A percentile compares a stretch with the other conserved stretches of the same genome.
phyloP scores from a whole-genome alignment of 2,113 vertebrate genomes.

The Illadopsis cleaveri region DNA sequence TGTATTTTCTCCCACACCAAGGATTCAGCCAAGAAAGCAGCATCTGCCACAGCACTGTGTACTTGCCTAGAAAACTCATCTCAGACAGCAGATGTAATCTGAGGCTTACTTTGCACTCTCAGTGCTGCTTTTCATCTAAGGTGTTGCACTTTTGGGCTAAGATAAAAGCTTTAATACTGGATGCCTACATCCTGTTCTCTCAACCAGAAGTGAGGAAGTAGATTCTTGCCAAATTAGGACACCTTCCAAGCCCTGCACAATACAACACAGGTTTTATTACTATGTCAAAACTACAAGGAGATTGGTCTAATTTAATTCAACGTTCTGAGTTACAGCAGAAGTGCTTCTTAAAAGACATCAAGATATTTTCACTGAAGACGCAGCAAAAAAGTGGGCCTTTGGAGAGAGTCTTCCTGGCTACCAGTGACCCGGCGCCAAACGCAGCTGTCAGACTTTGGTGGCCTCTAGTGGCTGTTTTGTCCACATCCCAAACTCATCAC shows the following conservation, averaged over 20 bases:
- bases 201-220: neutral
- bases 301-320: neutral
- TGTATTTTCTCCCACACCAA: neutral
- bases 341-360: neutral
- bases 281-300: neutral
- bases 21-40: neutral
- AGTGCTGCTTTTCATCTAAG: neutral
- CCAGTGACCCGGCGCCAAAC: neutral
- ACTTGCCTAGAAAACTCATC: neutral
- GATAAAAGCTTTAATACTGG: neutral
- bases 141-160: neutral
- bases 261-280: neutral
- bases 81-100: neutral
- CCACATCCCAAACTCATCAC: neutral
- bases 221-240: neutral
- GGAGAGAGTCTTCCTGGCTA: neutral
- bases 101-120: neutral
- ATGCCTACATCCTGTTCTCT: neutral
- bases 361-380: neutral
- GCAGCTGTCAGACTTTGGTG: neutral
- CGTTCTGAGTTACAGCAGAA: neutral
- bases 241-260: neutral
- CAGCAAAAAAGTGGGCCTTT: neutral
- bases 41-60: neutral
- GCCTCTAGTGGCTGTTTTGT: conserved; percentile 30